Conservation (phyloP, 2,113 vertebrate genomes). For the Antechinus stuartii region DNA sequence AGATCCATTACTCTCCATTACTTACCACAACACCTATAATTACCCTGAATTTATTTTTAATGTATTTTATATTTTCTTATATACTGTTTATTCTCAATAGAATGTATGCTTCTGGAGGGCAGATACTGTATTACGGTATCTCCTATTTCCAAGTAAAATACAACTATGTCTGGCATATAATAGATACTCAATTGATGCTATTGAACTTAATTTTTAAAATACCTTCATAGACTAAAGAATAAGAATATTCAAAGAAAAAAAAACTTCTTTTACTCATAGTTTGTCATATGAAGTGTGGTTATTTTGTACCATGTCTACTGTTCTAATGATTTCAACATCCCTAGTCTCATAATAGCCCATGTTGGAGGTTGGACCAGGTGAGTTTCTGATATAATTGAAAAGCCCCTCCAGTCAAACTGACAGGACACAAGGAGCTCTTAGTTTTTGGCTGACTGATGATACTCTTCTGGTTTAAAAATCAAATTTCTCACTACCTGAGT, state of each 20-base stretch:
- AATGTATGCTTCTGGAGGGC: neutral
- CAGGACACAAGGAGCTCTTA: neutral
- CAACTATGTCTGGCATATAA: neutral
- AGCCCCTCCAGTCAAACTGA: neutral
- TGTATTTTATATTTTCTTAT: neutral
- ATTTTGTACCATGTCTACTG: conserved; percentile 9
- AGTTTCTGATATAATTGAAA: neutral
- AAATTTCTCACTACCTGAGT: neutral
- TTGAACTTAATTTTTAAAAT: conserved; percentile 22
- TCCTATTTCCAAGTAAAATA: neutral
- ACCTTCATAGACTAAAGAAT: conserved; percentile 10
- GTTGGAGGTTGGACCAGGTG: neutral
- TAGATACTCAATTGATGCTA: neutral
- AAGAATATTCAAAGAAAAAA: conserved; percentile 54
- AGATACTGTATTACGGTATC: neutral
- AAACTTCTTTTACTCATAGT: conserved; percentile 14
- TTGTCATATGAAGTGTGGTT: conserved; percentile 19
- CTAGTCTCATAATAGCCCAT: conserved; percentile 7
- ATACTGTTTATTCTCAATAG: neutral
- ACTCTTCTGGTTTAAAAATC: neutral
- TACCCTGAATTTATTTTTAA: neutral
- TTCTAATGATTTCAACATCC: neutral
- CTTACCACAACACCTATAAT: neutral
- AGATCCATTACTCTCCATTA: neutral
- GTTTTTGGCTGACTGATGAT: neutral